These are phyloP conservation scores for Uria aalge DNA, from an alignment of 2,113 vertebrate species.

Conservation along the genomic window DNA sequence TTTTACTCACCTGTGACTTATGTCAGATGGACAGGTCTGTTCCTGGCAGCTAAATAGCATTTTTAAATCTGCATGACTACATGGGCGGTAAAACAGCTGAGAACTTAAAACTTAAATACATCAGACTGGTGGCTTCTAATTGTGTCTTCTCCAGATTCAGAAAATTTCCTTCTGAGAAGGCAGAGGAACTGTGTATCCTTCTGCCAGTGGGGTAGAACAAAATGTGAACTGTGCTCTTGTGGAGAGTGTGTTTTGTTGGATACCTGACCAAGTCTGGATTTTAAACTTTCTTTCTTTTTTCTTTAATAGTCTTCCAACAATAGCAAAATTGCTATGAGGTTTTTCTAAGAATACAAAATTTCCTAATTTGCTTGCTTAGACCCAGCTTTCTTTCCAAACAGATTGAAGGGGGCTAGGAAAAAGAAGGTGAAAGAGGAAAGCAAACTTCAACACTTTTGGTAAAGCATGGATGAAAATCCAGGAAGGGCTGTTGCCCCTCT, in stretches of 20 bases:
- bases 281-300: not conserved
- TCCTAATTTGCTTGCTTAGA: not conserved
- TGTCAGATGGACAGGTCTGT: not conserved
- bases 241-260: not conserved
- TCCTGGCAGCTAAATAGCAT: not conserved
- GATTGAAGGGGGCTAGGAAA: not conserved
- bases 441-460: not conserved
- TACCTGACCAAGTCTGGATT: not conserved
- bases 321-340: not conserved
- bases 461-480: not conserved
- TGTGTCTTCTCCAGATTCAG: not conserved
- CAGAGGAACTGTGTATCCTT: not conserved
- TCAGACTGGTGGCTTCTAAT: not conserved
- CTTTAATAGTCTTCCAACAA: not conserved
- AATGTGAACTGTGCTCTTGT: not conserved
- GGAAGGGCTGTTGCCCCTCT: not conserved
- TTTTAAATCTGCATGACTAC: not conserved
- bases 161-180: not conserved
- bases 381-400: not conserved
- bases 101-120: not conserved
- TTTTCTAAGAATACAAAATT: not conserved
- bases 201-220: not conserved
- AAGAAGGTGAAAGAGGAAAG: not conserved
- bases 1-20: not conserved
- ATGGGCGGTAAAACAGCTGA: not conserved